These are phyloP conservation scores for Mycalesis mineus DNA, from an alignment of 2,888 invertebrate genomes.

Conservation along the genomic window DNA sequence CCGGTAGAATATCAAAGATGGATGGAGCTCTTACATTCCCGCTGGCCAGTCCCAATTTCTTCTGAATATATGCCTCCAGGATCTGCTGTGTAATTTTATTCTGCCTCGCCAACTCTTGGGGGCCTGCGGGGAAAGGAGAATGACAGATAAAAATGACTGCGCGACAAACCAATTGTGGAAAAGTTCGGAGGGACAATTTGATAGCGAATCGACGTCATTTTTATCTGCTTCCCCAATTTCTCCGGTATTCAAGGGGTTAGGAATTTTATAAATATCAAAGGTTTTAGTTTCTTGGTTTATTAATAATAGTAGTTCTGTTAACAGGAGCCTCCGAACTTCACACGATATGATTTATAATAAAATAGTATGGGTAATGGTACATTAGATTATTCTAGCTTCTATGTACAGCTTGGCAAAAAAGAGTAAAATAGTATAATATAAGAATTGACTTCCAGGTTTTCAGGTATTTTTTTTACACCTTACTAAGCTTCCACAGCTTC, in stretches of 20 bases:
- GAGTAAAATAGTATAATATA: background rate
- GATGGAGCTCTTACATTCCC: slow-evolving; percentile 75
- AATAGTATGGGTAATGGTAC: background rate
- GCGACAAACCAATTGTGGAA: slow-evolving; percentile 37
- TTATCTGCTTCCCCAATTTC: slow-evolving; percentile 71
- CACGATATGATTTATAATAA: background rate
- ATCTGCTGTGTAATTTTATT: slow-evolving; percentile 88
- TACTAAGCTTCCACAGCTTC: no score
- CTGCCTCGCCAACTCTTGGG: slow-evolving; percentile 83
- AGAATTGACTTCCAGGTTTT: no score
- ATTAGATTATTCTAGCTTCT: no score
- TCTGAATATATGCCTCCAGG: slow-evolving; percentile 84
- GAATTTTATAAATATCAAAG: background rate
- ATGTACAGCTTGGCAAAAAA: no score
- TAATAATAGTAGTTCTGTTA: background rate
- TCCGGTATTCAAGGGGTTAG: slow-evolving; percentile 9
- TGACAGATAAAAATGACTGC: slow-evolving; percentile 75
- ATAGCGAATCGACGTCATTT: slow-evolving; percentile 61
- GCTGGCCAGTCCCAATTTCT: slow-evolving; percentile 80
- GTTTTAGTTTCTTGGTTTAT: background rate
- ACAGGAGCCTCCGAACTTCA: slow-evolving; percentile 6
- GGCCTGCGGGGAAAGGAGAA: slow-evolving; percentile 72
- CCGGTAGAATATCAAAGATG: slow-evolving; percentile 81
- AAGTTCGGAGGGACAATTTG: slow-evolving; percentile 31
- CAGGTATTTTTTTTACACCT: no score